Evolutionary conservation across 2,797 vertebrate genomes (phyloP), one percentile per base, ranked within the genome.

Genomic region (Chrosomus eos): DNA sequence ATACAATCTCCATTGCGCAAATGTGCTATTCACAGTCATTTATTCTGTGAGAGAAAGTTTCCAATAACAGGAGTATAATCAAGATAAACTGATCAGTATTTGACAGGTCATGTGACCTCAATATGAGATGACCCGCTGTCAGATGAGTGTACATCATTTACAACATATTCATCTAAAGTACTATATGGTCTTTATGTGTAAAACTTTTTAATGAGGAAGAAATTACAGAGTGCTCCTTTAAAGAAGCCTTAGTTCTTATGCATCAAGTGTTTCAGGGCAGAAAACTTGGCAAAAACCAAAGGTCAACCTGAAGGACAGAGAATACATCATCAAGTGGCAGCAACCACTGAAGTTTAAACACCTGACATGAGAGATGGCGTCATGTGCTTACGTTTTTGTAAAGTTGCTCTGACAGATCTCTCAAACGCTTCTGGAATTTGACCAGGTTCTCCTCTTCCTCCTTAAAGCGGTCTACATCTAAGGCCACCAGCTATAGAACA

Each of bases 321-420:
- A 58, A 73, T 40, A 77, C 31, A 40, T 1, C 16, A 80, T 43
- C 55, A 43, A 26, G 40, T 3, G 21, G 53, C 55, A 11, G 45
- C 31, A 28, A 36, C 55, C 55, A 10, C 10, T 13, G 3, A 21
- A 78, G 76, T 64, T 45, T 45, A 36, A 80, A 68, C 23, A 60
- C 53, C 53, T 58, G 40, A 21, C 43, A 26, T 26, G 11, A 9
- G 80, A 71, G 18, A 7, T 45, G 31, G 43, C 6, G 16, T 64
- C 4, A 21, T 76, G 23, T 86, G 90, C 97, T 97, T 94, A 98
- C 98, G 87, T 99, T 99, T 96, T 93, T 97, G 91, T 96, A 96
- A 3, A 99, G 96, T 82, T 98, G 98, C 88, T 99, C 98, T 11
- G 98, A 97, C 89, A 99, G 96, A 89, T 98, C 97, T 93, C 97